phyloP scores from a whole-genome alignment of 2,113 vertebrate genomes.

The Gila orcuttii region DNA sequence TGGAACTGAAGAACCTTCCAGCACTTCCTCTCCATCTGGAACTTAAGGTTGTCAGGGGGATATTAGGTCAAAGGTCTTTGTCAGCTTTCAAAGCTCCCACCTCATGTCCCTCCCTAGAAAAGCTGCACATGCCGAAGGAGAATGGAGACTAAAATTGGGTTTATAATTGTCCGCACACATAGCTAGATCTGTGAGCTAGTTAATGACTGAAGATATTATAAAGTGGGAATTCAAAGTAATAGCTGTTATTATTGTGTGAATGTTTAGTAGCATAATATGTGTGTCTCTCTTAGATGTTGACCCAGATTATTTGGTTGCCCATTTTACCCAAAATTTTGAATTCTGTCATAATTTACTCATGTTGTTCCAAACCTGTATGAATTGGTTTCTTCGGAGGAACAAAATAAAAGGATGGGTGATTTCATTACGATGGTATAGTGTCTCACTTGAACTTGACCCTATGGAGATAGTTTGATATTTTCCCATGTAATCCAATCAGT shows the following conservation, averaged over 20 bases:
- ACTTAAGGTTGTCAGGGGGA: conserved; percentile 52
- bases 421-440: not conserved
- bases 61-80: conserved; percentile 52
- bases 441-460: not conserved
- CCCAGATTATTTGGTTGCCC: not conserved
- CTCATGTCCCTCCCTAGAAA: conserved; percentile 47
- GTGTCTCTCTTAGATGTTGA: not conserved
- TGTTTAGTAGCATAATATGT: not conserved
- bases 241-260: not conserved
- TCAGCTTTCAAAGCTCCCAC: conserved; percentile 51
- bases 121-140: conserved; percentile 42
- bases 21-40: conserved; percentile 56
- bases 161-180: conserved; percentile 54
- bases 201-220: conserved; percentile 3
- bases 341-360: not conserved
- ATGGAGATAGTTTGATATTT: too few relatives aligned
- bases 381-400: not conserved
- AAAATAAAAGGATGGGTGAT: not conserved
- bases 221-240: not conserved
- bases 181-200: conserved; percentile 42
- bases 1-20: conserved; percentile 56
- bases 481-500: not conserved
- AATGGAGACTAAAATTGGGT: conserved; percentile 46
- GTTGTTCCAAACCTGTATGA: not conserved
- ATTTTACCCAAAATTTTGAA: not conserved